Evolutionary conservation across 1,140 invertebrate species (phyloP), one percentile per base, ranked within the genome.

Genomic region (Drosophila nikananu): DNA sequence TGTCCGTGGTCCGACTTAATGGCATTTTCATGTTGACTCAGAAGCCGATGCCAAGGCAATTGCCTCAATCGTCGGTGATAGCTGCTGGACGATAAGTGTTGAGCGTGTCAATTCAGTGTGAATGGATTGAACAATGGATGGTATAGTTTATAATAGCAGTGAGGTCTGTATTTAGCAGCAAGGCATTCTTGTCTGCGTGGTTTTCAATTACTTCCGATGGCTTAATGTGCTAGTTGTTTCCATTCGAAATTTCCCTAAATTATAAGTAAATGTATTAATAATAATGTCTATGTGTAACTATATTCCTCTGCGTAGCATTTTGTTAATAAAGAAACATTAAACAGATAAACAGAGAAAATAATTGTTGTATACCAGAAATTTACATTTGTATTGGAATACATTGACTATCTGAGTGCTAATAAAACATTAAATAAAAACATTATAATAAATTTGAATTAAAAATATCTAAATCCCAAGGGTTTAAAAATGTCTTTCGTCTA

Each of bases 21-120:
- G 67, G 70, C 67, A 19, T 73, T 73, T 61, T 48, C 48, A 61
- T 73, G 67, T 67, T 73, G 54, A 30, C 66, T 49, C 51, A 48
- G 42, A 37, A 59, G 54, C 35, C 42, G 35, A 54, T 59, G 52
- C 35, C 42, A 54, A 17, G 32, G 46, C 46, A 73, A 52, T 72
- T 73, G 52, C 27, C 44, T 60, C 70, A 72, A 73, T 73, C 70
- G 72, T 71, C 54, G 44, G 21, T 70, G 66, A 70, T 44, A 66
- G 61, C 32, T 37, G 66, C 27, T 35, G 61, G 17, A 19, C 54
- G 44, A 72, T 73, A 73, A 73, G 42, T 59, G 67, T 44, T 15
- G 41, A 27, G 48, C 35, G 2, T 67, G 67, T 73, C 52, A 59
- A 41, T 73, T 19, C 7, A 32, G 35, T 23, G 44, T 30, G 21